Evolutionary conservation across 2,113 vertebrate species (phyloP).

Genomic region (Oreocharis arfaki): DNA sequence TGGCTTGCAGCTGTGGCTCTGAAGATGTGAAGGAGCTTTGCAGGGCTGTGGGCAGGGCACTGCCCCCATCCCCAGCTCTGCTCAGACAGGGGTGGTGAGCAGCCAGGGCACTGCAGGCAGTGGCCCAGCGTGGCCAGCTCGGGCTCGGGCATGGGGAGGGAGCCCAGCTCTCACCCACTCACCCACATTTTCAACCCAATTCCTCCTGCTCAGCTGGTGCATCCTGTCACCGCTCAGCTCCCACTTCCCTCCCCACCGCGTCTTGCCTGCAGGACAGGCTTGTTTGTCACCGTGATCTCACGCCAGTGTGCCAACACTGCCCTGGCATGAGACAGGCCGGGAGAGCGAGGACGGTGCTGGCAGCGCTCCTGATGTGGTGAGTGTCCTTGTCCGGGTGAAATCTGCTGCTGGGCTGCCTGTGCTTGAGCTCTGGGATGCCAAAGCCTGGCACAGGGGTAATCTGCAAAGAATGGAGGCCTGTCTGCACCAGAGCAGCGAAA

Average conservation of each 20-base stretch:
- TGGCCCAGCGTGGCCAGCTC: neutral
- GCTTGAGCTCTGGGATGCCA: neutral
- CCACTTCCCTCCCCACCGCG: neutral
- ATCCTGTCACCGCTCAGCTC: neutral
- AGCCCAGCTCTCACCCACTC: neutral
- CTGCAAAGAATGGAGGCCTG: neutral
- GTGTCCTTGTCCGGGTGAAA: neutral
- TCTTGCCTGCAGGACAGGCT: constrained; percentile 34
- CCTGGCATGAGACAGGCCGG: rapidly evolving
- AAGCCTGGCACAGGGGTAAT: neutral
- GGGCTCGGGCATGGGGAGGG: neutral
- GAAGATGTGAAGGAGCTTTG: neutral
- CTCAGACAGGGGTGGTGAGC: neutral
- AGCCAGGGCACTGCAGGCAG: neutral
- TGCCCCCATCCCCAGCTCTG: neutral
- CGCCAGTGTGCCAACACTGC: neutral
- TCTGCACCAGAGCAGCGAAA: neutral
- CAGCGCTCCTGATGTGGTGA: rapidly evolving
- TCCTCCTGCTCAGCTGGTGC: neutral
- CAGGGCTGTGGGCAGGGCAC: neutral
- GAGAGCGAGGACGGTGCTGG: rapidly evolving
- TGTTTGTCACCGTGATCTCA: neutral
- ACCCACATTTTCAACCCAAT: neutral
- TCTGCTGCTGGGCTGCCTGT: neutral
- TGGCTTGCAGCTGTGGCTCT: neutral